Evolutionary conservation across 2,113 vertebrate species (phyloP).

Genomic region (Pelusios castaneus): DNA sequence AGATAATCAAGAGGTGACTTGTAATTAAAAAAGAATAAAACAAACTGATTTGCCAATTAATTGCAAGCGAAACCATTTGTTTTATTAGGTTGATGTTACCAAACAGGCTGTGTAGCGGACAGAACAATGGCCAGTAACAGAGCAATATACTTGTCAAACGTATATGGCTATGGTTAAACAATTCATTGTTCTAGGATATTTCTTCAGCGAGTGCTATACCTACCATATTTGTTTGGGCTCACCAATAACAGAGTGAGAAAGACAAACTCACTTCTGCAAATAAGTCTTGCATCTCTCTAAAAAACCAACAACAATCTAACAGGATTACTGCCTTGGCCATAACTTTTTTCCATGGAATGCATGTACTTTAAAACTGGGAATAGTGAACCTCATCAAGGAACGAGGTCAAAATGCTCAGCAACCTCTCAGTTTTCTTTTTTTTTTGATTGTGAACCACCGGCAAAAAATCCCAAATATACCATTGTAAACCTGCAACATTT

Average conservation of each 20-base stretch:
- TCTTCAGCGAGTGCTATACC: background rate
- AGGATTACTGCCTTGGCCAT: background rate
- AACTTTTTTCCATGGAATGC: background rate
- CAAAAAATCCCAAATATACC: background rate
- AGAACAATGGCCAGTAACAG: background rate
- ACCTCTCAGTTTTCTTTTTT: background rate
- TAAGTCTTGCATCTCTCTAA: background rate
- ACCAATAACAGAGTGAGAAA: background rate
- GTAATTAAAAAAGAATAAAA: background rate
- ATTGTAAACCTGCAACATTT: background rate
- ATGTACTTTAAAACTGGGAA: background rate
- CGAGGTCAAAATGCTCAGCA: background rate
- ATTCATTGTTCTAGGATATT: background rate
- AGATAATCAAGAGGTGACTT: background rate
- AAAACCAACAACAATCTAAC: background rate
- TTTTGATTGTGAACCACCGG: background rate
- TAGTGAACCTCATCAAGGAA: background rate
- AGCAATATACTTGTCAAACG: background rate
- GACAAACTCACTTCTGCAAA: background rate
- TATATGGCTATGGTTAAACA: background rate
- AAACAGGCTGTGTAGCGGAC: rapidly evolving
- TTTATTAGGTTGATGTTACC: background rate
- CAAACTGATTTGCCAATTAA: background rate
- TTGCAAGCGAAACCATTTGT: background rate
- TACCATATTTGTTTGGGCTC: background rate